A percentile compares a stretch with the other conserved stretches of the same genome.
phyloP scores from a whole-genome alignment of 2,797 vertebrate genomes.

The Tachyglossus aculeatus region DNA sequence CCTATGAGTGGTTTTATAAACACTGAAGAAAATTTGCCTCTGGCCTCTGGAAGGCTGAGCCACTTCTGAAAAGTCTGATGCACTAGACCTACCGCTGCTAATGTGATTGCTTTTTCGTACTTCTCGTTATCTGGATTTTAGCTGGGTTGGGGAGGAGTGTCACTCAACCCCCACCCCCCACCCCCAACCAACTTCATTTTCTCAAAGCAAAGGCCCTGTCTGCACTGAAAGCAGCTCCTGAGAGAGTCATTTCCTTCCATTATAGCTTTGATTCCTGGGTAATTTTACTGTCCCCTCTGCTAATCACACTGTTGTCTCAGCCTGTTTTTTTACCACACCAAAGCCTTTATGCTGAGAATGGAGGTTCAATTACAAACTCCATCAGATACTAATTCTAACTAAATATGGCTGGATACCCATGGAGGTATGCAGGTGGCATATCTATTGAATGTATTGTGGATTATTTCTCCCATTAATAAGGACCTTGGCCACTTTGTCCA shows the following conservation, averaged over 20 bases:
- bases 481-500: conserved; percentile 64
- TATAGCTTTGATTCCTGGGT: conserved; percentile 42
- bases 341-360: conserved; percentile 56
- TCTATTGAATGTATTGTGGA: conserved; percentile 57
- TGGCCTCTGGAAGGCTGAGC: conserved; percentile 36
- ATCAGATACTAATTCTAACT: conserved; percentile 68
- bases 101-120: conserved; percentile 57
- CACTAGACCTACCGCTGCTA: conserved; percentile 59
- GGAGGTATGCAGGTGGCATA: conserved; percentile 59
- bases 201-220: too few species aligned
- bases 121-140: conserved; percentile 28
- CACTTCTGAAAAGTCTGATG: conserved; percentile 53
- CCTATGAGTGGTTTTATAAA: conserved; percentile 41
- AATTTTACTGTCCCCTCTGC: conserved; percentile 59
- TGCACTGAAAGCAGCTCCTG: too few species aligned
- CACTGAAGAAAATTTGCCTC: conserved; percentile 44
- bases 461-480: conserved; percentile 63
- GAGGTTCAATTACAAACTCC: conserved; percentile 60
- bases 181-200: too few species aligned
- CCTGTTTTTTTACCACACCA: conserved; percentile 51
- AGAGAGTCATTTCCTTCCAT: too few species aligned
- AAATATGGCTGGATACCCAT: conserved; percentile 65
- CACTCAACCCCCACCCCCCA: too few species aligned
- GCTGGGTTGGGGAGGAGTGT: too few species aligned
- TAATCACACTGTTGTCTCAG: conserved; percentile 58